phyloP scores from a whole-genome alignment of 2,113 vertebrate genomes.

The Syngnathus typhle region DNA sequence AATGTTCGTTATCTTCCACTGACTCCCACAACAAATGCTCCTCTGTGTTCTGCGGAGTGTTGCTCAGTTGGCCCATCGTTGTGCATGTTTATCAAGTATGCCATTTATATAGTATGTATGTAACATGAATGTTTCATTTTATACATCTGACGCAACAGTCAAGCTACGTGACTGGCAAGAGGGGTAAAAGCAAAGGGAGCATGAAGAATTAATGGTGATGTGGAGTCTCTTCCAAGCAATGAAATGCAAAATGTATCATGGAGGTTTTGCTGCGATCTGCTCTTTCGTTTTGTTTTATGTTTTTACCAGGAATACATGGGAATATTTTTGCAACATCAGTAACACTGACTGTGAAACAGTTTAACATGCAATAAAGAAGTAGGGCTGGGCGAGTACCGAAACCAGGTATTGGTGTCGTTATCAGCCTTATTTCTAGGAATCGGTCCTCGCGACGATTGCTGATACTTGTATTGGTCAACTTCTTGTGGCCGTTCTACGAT shows the following conservation, averaged over 20 bases:
- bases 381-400: too few species aligned
- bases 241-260: background rate
- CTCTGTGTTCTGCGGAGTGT: conserved; percentile 31
- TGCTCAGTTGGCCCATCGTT: conserved; percentile 15
- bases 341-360: too few species aligned
- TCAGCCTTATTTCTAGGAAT: too few species aligned
- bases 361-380: too few species aligned
- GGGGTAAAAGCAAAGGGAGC: background rate
- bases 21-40: conserved; percentile 46
- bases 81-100: background rate
- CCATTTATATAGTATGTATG: background rate
- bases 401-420: too few species aligned
- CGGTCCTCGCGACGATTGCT: too few species aligned
- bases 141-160: background rate
- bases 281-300: background rate
- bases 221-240: background rate
- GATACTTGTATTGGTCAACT: too few species aligned
- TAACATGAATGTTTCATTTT: background rate
- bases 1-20: conserved; percentile 50
- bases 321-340: too few species aligned
- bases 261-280: background rate
- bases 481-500: too few species aligned
- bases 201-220: background rate
- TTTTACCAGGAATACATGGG: background rate
- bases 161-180: background rate